Base-by-base conservation (phyloP, 2,888 invertebrate genomes). In the Drosophila tanythrix region DNA sequence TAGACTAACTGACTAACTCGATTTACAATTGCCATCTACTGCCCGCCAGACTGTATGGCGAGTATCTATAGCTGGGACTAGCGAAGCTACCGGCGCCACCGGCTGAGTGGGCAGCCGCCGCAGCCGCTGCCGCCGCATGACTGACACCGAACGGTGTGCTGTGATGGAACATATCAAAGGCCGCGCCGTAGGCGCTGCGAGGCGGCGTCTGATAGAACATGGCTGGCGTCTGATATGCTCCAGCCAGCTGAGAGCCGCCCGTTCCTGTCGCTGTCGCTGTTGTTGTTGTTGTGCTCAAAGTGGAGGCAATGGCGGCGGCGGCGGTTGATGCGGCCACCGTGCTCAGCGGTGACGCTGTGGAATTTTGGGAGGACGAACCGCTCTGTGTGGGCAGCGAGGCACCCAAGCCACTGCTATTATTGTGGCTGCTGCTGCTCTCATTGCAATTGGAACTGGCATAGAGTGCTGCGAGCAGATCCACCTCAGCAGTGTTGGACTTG, bases 91-190 rank as follows among this genome's bases (percentile, higher is more conserved):
- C 90, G 70, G 90, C 88, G 85, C 90, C 89, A 70, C 89, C 86
- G 52, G 55, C 55, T 11, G 89, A 84, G 61, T 92, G 92, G 15
- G 88, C 90, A 31, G 76, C 90, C 51, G 89, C 92, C 43, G 91
- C 90, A 58, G 89, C 90, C 46, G 90, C 90, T 55, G 91, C 90
- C 61, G 92, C 91, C 68, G 89, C 91, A 70, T 88, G 88, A 56
- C 92, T 91, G 66, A 92, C 92, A 61, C 93, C 93, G 70, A 93
- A 93, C 69, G 93, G 93, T 50, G 93, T 93, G 81, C 93, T 93
- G 82, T 93, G 93, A 73, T 93, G 93, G 89, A 93, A 93, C 92
- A 93, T 93, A 90, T 93, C 93, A 82, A 92, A 92, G 82, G 92
- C 92, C 79, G 93, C 90, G 38, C 93, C 92, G 71, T 92, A 92